Conservation (phyloP, 2,888 invertebrate genomes). For the Rhodophaea formosa region DNA sequence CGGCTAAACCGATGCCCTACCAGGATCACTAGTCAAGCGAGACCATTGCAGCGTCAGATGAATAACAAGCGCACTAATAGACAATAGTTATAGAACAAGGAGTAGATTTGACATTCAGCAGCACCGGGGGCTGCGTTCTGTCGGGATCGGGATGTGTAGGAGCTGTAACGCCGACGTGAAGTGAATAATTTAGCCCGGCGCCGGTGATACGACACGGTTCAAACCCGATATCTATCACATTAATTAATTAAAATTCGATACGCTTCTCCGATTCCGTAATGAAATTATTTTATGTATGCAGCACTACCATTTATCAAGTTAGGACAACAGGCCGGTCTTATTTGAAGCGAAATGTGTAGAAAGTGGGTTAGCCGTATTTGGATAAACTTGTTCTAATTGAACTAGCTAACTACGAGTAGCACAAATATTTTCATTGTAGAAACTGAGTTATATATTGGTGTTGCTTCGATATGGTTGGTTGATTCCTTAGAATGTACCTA, state of each 20-base stretch:
- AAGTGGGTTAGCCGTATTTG: constrained; percentile 16
- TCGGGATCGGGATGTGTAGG: constrained; percentile 30
- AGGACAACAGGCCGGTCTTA: constrained; percentile 13
- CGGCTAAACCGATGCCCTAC: constrained; percentile 42
- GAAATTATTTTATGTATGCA: constrained; percentile 33
- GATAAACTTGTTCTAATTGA: constrained; percentile 3
- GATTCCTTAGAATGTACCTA: not conserved
- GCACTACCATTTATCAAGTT: constrained; percentile 22
- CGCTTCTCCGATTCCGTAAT: constrained; percentile 39
- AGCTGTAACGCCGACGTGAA: constrained; percentile 48
- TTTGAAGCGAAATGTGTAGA: constrained; percentile 16
- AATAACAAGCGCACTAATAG: constrained; percentile 54
- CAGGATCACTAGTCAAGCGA: constrained; percentile 48
- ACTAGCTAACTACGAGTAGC: not conserved
- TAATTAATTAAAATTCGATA: constrained; percentile 61
- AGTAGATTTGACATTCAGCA: constrained; percentile 54
- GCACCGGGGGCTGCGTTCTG: constrained; percentile 31
- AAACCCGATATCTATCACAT: constrained; percentile 52
- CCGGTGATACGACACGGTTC: constrained; percentile 46
- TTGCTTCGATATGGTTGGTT: not conserved
- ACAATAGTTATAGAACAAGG: constrained; percentile 54
- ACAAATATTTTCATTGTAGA: not conserved
- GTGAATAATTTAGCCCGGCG: constrained; percentile 55
- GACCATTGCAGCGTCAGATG: constrained; percentile 42
- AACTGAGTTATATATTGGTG: not conserved